A percentile compares a stretch with the other conserved stretches of the same genome.
Evolutionary conservation across 23 tunicate species (phyloP).

Genomic region (Diplosoma virens): DNA sequence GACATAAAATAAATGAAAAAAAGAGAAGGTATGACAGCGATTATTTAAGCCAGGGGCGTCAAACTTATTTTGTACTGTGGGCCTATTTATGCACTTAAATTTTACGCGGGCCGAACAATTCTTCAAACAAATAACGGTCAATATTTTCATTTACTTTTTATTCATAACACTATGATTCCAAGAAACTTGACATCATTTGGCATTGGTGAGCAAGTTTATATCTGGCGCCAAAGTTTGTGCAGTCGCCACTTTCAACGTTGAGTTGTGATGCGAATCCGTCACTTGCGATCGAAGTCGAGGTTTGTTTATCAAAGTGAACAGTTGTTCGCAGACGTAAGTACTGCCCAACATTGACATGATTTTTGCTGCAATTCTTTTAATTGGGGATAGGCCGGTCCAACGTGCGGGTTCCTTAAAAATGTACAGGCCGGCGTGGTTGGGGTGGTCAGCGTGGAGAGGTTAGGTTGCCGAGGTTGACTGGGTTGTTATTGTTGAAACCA

Average conservation of each 20-base stretch:
- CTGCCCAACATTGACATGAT: slow-evolving; percentile 10
- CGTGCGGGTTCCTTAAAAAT: background rate
- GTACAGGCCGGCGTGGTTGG: background rate
- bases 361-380: background rate
- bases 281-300: background rate
- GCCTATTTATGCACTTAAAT: too few relatives aligned
- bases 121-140: too few relatives aligned
- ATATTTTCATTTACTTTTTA: too few relatives aligned
- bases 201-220: background rate
- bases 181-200: background rate
- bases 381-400: slow-evolving; percentile 15
- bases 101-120: too few relatives aligned
- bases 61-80: too few relatives aligned
- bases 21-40: too few relatives aligned
- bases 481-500: too few relatives aligned
- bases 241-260: slow-evolving; percentile 16
- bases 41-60: too few relatives aligned
- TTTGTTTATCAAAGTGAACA: slow-evolving; percentile 3
- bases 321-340: background rate
- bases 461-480: too few relatives aligned
- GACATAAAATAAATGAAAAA: too few relatives aligned
- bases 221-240: slow-evolving; percentile 1
- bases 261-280: background rate
- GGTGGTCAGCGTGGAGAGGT: too few relatives aligned
- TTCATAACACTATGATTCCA: background rate